Evolutionary conservation across 2,797 vertebrate species (phyloP).

Genomic region (Graptemys geographica): DNA sequence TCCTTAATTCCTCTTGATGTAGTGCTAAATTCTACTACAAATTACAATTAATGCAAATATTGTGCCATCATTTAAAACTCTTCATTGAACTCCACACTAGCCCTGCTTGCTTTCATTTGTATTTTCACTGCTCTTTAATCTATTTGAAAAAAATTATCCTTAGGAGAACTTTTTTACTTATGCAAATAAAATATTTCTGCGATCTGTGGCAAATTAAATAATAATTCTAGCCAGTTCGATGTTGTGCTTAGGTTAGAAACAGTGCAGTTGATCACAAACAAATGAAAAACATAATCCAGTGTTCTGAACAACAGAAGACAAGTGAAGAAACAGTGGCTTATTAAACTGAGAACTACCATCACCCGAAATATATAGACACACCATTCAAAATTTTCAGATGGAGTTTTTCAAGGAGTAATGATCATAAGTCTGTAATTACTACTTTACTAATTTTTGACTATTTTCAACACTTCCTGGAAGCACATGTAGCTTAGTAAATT

Average conservation of each 20-base stretch:
- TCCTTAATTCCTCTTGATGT: slow-evolving; percentile 10
- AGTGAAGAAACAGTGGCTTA: slow-evolving; percentile 53
- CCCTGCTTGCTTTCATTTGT: slow-evolving; percentile 51
- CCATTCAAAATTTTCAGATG: slow-evolving; percentile 52
- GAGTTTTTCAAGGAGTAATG: slow-evolving; percentile 43
- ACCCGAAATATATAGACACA: background rate
- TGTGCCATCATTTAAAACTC: slow-evolving; percentile 52
- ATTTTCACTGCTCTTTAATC: slow-evolving; percentile 49
- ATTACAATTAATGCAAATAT: slow-evolving; percentile 53
- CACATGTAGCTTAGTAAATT: background rate
- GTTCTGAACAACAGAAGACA: slow-evolving; percentile 43
- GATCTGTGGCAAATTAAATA: slow-evolving; percentile 54
- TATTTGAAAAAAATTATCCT: slow-evolving; percentile 29
- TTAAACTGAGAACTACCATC: slow-evolving; percentile 58
- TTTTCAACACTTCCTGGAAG: slow-evolving; percentile 24
- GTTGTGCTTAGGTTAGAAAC: slow-evolving; percentile 52
- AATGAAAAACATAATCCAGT: slow-evolving; percentile 53
- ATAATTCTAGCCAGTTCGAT: slow-evolving; percentile 43
- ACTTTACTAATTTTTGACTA: slow-evolving; percentile 62
- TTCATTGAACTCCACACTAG: slow-evolving; percentile 3
- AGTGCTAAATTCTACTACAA: slow-evolving; percentile 43
- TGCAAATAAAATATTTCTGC: background rate
- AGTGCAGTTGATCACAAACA: slow-evolving; percentile 44
- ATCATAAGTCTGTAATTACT: slow-evolving; percentile 27
- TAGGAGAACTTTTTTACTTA: slow-evolving; percentile 43